Percentiles rank a stretch among this genome's conserved stretches.
These are phyloP conservation scores for Eurytoma adleriae DNA, from an alignment of 2,888 invertebrate species.

Conservation along the genomic window DNA sequence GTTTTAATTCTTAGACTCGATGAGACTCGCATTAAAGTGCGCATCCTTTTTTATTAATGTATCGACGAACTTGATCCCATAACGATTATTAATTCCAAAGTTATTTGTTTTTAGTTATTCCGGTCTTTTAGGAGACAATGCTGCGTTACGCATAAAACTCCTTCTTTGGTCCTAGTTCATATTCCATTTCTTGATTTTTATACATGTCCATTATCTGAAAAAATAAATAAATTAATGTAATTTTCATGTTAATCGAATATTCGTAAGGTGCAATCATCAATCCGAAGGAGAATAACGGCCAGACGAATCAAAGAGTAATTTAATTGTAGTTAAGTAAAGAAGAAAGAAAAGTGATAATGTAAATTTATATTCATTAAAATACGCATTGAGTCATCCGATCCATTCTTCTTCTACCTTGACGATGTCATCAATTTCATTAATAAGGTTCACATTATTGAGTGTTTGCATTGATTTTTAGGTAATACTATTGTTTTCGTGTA, in stretches of 20 bases:
- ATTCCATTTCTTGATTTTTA: slow-evolving; percentile 94
- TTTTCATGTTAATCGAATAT: background rate
- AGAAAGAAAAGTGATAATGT: no score
- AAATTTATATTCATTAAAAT: no score
- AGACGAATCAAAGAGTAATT: no score
- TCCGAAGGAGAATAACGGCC: no score
- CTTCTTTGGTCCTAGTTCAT: slow-evolving; percentile 90
- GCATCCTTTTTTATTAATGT: slow-evolving; percentile 37
- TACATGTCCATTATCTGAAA: slow-evolving; percentile 93
- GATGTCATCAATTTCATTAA: no score
- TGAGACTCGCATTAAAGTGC: slow-evolving; percentile 27
- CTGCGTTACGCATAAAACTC: slow-evolving; percentile 90
- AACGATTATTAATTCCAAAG: slow-evolving; percentile 66
- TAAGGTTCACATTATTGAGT: no score
- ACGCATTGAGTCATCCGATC: no score
- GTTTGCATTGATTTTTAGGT: no score
- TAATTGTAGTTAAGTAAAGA: no score
- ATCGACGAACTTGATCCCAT: slow-evolving; percentile 74
- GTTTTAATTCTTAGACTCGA: slow-evolving; percentile 15
- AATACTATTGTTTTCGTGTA: no score
- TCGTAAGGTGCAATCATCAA: no score
- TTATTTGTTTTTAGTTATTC: slow-evolving; percentile 62
- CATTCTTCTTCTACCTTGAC: no score
- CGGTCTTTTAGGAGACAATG: slow-evolving; percentile 30
- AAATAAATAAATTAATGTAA: slow-evolving; percentile 22